These are phyloP conservation scores for Pinna nobilis DNA, from an alignment of 1,140 invertebrate genomes.

Conservation along the genomic window DNA sequence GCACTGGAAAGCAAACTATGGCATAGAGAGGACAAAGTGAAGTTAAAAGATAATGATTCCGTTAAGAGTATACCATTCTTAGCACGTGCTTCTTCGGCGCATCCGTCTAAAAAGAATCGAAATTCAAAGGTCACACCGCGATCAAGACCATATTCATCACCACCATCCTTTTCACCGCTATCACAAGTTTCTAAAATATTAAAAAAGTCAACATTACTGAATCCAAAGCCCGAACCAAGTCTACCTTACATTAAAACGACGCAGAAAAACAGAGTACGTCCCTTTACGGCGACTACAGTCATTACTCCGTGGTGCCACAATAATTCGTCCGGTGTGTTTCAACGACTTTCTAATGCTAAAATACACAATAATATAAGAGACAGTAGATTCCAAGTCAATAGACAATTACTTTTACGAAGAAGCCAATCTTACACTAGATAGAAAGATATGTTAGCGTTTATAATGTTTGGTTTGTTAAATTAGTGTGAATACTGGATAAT, in stretches of 20 bases:
- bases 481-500: too few relatives aligned
- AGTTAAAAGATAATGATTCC: not conserved
- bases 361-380: slow-evolving; percentile 19
- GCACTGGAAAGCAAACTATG: slow-evolving; percentile 22
- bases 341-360: slow-evolving; percentile 26
- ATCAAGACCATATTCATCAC: slow-evolving; percentile 11
- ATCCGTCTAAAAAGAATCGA: not conserved
- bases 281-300: not conserved
- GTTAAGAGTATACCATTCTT: slow-evolving; percentile 28
- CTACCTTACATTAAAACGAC: slow-evolving; percentile 24
- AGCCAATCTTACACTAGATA: too few relatives aligned
- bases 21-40: not conserved
- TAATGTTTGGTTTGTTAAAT: too few relatives aligned
- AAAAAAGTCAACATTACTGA: slow-evolving; percentile 24
- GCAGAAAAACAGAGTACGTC: not conserved
- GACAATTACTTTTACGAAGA: slow-evolving; percentile 8
- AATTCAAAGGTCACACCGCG: not conserved
- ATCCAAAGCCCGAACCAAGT: not conserved
- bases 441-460: too few relatives aligned
- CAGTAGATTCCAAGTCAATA: not conserved
- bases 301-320: slow-evolving; percentile 40
- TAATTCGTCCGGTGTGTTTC: slow-evolving; percentile 24
- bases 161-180: slow-evolving; percentile 8
- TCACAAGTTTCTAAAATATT: slow-evolving; percentile 33
- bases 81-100: not conserved